phyloP scores from a whole-genome alignment of 1,140 invertebrate genomes.

The Micrasema minimum region DNA sequence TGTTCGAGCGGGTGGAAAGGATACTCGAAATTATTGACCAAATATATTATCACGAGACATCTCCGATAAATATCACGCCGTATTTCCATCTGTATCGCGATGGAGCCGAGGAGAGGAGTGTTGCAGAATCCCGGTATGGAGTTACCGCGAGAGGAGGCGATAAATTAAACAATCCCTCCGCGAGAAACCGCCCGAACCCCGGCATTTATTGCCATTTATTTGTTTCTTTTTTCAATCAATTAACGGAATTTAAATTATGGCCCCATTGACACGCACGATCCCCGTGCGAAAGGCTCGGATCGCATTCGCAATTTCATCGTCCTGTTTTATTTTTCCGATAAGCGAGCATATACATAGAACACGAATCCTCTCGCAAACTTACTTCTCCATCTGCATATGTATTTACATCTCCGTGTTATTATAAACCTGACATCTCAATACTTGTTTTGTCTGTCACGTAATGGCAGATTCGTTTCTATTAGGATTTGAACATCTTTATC shows the following conservation, averaged over 20 bases:
- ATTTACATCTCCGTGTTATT: too few species aligned
- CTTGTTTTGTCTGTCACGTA: too few species aligned
- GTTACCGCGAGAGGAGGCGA: slow-evolving; percentile 1
- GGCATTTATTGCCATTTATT: slow-evolving; percentile 15
- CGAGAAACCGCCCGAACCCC: neutral
- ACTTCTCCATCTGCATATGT: too few species aligned
- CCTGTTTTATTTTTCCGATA: neutral
- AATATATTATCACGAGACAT: neutral
- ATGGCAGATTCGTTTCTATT: too few species aligned
- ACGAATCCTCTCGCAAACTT: too few species aligned
- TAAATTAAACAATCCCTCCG: slow-evolving; percentile 24
- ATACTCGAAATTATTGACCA: neutral
- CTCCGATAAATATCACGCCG: neutral
- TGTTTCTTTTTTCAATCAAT: slow-evolving; percentile 26
- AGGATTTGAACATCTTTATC: too few species aligned
- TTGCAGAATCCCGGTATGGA: slow-evolving; percentile 7
- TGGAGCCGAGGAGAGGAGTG: neutral
- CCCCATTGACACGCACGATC: slow-evolving; percentile 20
- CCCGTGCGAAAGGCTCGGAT: slow-evolving; percentile 11
- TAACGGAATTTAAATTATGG: slow-evolving; percentile 27
- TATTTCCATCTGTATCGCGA: slow-evolving; percentile 12
- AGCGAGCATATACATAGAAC: too few species aligned
- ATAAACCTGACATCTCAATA: too few species aligned
- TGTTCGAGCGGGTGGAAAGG: neutral
- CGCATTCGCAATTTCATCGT: slow-evolving; percentile 1